A percentile compares a stretch with the other conserved stretches of the same genome.
phyloP scores from a whole-genome alignment of 2,113 vertebrate species.

The Lasiurus borealis region DNA sequence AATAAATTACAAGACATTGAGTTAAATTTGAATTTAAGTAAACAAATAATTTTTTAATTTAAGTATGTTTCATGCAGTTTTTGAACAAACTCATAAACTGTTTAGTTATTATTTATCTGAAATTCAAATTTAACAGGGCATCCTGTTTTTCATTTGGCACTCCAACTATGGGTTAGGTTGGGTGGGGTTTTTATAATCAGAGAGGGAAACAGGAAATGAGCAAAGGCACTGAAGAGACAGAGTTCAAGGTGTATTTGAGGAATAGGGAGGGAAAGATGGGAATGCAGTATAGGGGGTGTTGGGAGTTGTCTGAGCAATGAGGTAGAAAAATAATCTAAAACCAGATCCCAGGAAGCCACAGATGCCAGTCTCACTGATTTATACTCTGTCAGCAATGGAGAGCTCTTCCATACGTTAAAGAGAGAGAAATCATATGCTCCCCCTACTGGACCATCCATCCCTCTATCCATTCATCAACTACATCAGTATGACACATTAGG shows the following conservation, averaged over 20 bases:
- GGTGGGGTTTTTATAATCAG: background rate
- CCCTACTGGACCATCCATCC: background rate
- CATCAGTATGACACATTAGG: background rate
- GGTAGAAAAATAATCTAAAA: slow-evolving; percentile 17
- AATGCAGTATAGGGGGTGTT: background rate
- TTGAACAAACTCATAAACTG: background rate
- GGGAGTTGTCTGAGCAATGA: background rate
- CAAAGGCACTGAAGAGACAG: background rate
- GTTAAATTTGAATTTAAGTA: slow-evolving; percentile 43
- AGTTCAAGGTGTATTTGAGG: background rate
- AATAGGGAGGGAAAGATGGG: background rate
- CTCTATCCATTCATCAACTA: background rate
- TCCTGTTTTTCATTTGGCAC: background rate
- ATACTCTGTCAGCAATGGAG: background rate
- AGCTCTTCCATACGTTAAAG: background rate
- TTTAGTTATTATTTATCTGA: background rate
- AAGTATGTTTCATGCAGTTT: background rate
- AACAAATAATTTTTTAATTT: slow-evolving; percentile 2
- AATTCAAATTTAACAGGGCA: background rate
- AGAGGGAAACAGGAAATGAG: background rate
- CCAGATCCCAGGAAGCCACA: background rate
- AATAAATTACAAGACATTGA: background rate
- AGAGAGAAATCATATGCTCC: background rate
- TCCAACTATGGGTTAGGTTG: background rate
- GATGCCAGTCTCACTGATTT: background rate